These are phyloP conservation scores for Conus canariensis DNA, from an alignment of 2,888 invertebrate genomes.

Conservation along the genomic window DNA sequence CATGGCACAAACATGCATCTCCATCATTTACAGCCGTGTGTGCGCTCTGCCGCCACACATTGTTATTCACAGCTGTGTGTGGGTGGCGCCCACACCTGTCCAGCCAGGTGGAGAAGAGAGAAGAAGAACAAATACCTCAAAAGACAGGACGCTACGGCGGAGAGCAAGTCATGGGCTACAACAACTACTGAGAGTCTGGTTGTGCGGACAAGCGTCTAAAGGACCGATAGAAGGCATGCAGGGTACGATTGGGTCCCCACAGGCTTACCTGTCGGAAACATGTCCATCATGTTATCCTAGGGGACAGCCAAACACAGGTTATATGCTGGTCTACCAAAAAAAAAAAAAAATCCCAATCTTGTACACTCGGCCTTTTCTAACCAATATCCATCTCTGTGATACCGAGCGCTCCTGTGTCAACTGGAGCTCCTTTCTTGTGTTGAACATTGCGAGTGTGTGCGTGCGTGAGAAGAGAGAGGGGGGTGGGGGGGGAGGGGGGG, in stretches of 20 bases:
- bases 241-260: conserved; percentile 1
- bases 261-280: conserved; percentile 35
- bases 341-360: too few species aligned
- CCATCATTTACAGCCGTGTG: too few species aligned
- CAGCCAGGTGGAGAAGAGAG: background rate
- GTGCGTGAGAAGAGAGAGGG: too few species aligned
- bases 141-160: background rate
- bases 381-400: too few species aligned
- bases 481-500: too few species aligned
- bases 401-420: too few species aligned
- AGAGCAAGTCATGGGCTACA: background rate
- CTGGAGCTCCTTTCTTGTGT: too few species aligned
- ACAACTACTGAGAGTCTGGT: conserved; percentile 20
- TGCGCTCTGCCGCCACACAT: background rate
- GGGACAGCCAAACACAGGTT: background rate
- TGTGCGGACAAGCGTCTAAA: conserved; percentile 20
- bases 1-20: background rate
- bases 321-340: too few species aligned
- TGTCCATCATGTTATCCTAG: conserved; percentile 26
- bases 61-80: background rate
- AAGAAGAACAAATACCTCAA: background rate
- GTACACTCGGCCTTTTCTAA: too few species aligned
- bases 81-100: background rate
- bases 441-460: too few species aligned
- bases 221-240: conserved; percentile 29